Evolutionary conservation across 2,113 vertebrate species (phyloP).

Genomic region (Chaenogobius annularis): DNA sequence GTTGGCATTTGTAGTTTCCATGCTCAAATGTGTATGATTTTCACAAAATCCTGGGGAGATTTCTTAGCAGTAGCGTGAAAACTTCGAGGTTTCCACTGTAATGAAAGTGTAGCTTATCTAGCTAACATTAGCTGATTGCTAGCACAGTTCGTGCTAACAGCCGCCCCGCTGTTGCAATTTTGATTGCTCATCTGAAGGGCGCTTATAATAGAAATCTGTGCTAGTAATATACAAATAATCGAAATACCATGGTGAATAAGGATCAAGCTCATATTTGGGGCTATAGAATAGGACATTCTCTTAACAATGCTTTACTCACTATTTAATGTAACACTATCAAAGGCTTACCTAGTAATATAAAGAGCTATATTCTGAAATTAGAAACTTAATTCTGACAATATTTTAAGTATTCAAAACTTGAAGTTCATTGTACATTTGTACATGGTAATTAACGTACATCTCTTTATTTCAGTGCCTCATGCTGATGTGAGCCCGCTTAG

Average conservation of each 20-base stretch:
- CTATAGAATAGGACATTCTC: not conserved
- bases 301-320: not conserved
- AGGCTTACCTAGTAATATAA: not conserved
- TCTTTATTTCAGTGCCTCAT: slow-evolving; percentile 25
- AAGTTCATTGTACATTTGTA: not conserved
- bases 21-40: not conserved
- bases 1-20: not conserved
- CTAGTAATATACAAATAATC: not conserved
- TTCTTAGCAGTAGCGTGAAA: not conserved
- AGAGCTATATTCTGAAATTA: not conserved
- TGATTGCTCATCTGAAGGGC: slow-evolving; percentile 28
- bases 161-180: slow-evolving; percentile 41
- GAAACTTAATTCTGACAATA: too few relatives aligned
- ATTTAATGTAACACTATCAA: not conserved
- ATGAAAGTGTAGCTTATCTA: slow-evolving; percentile 23
- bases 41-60: not conserved
- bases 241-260: not conserved
- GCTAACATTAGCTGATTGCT: slow-evolving; percentile 58
- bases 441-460: slow-evolving; percentile 5
- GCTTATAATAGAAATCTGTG: not conserved
- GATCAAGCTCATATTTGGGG: not conserved
- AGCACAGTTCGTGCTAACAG: slow-evolving; percentile 61
- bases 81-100: not conserved
- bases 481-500: slow-evolving; percentile 55
- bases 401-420: not conserved